phyloP scores from a whole-genome alignment of 2,888 invertebrate species.

The Metalampra italica region DNA sequence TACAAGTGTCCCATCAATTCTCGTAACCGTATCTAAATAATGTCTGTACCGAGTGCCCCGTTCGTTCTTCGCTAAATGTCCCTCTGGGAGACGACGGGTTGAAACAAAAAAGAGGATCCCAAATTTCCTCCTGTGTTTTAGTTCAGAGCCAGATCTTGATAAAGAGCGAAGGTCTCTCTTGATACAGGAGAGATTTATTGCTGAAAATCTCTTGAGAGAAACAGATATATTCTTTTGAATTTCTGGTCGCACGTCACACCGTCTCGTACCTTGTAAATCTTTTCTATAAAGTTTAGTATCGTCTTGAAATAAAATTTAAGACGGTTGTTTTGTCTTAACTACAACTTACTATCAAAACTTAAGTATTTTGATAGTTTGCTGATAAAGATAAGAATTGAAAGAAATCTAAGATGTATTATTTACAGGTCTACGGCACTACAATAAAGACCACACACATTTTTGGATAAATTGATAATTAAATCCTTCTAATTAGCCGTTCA shows the following conservation, averaged over 20 bases:
- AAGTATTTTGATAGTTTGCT: no score
- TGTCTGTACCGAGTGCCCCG: slow-evolving; percentile 11
- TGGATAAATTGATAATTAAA: no score
- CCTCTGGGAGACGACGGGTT: slow-evolving; percentile 33
- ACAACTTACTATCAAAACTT: no score
- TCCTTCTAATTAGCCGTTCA: no score
- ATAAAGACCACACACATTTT: no score
- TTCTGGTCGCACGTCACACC: slow-evolving; percentile 34
- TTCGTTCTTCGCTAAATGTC: slow-evolving; percentile 33
- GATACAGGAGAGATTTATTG: slow-evolving; percentile 63
- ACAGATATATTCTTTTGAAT: slow-evolving; percentile 55
- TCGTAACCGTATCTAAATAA: slow-evolving; percentile 16
- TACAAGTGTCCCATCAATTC: slow-evolving; percentile 23
- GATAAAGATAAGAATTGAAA: no score
- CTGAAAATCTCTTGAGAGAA: slow-evolving; percentile 48
- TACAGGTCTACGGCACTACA: no score
- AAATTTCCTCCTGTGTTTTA: slow-evolving; percentile 14
- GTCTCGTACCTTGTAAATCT: no score
- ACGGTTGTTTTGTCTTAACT: no score
- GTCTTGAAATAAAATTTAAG: no score
- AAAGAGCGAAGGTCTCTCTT: slow-evolving; percentile 42
- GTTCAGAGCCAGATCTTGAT: slow-evolving; percentile 21
- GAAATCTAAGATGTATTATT: no score
- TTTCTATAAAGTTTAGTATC: no score
- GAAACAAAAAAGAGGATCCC: slow-evolving; percentile 24